Evolutionary conservation across 2,797 vertebrate species (phyloP), one percentile per base, ranked within the genome.

Genomic region (Enteromius unitaeniatus): DNA sequence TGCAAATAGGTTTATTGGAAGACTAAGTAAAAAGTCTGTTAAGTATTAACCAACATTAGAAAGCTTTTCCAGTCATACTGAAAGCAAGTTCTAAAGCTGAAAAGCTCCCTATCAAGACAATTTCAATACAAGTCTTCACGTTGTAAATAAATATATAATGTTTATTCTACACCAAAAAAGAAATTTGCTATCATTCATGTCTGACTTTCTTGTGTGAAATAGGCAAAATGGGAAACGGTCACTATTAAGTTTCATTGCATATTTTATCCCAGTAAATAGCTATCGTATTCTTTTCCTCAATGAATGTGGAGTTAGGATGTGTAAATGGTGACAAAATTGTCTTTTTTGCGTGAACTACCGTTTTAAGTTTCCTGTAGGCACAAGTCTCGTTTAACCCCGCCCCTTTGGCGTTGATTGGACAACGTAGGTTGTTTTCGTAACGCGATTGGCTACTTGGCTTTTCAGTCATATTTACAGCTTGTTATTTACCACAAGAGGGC

Each of bases 401-500:
- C 67, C 55, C 34, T 1, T 40, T 0, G 3, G 4, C 40, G 0
- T 0, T 86, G 28, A 93, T 94, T 94, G 93, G 94, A 55, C 78
- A 26, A 7, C 0, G 0, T 40, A 60, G 78, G 76, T 87, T 93
- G 93, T 93, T 93, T 93, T 92, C 87, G 88, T 53, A 6, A 1
- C 10, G 6, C 3, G 85, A 93, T 92, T 95, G 95, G 95, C 70
- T 75, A 45, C 6, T 0, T 1, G 0, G 14, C 49, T 0, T 78
- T 93, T 93, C 95, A 75, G 1, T 94, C 89, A 77, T 17, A 3
- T 87, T 47, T 47, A 81, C 85, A 89, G 83, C 84, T 76, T 89
- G 86, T 94, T 95, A 95, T 95, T 93, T 95, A 95, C 75, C 77
- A 26, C 47, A 37, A n/a, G 65, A 55, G 75, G 58, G 85, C 86